Evolutionary conservation across 2,797 vertebrate genomes (phyloP).

Genomic region (Aselliscus stoliczkanus): DNA sequence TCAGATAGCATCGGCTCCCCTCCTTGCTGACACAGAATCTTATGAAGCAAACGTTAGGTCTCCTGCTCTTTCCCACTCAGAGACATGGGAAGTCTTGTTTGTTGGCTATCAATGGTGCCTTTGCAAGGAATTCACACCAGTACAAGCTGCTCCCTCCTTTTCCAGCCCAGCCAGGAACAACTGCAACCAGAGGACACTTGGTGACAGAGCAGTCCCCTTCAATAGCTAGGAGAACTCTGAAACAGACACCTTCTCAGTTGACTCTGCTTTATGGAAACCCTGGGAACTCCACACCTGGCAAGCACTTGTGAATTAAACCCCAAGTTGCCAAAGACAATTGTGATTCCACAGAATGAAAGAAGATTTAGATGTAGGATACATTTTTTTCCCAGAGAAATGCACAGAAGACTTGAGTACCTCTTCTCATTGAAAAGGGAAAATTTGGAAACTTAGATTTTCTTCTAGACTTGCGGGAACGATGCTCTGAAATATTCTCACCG

Average conservation of each 20-base stretch:
- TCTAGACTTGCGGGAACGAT: conserved; percentile 39
- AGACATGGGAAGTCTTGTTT: background rate
- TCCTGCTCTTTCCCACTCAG: background rate
- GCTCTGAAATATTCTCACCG: conserved; percentile 53
- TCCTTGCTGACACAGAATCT: background rate
- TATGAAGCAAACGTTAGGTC: background rate
- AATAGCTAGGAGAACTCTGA: background rate
- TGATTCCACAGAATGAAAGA: background rate
- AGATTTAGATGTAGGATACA: background rate
- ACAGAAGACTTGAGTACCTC: conserved; percentile 61
- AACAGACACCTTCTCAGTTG: background rate
- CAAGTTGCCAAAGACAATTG: background rate
- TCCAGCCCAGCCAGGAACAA: background rate
- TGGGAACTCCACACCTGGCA: background rate
- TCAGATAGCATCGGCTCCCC: background rate
- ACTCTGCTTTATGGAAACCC: background rate
- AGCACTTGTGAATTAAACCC: background rate
- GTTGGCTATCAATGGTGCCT: background rate
- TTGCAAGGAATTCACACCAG: background rate
- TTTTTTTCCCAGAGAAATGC: background rate
- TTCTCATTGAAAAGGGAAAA: conserved; percentile 50
- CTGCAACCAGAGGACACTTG: background rate
- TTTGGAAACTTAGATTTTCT: conserved; percentile 40
- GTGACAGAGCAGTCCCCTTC: background rate
- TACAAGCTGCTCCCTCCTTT: background rate